Evolutionary conservation across 2,888 invertebrate genomes (phyloP), one percentile per base, ranked within the genome.

Genomic region (Erebia palarica): DNA sequence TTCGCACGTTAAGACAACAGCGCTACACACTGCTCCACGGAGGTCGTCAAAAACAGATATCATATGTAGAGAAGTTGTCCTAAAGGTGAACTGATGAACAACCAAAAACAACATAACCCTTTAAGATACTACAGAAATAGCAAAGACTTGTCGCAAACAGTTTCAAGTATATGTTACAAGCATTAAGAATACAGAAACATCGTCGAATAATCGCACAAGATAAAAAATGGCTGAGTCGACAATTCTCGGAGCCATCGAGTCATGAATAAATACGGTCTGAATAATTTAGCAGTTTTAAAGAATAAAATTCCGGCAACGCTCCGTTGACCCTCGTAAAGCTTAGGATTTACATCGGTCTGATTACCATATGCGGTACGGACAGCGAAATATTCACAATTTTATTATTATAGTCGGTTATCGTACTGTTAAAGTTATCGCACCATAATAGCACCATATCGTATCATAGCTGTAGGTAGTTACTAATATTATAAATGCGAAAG

Each of bases 211-310:
- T 65, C 53, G 65, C 44, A 14, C 36, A 14, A 21, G 47, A 65
- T 65, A 65, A 55, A 65, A 65, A 57, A 65, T 65, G 47, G 68
- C 70, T 72, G 69, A 70, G 70, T 75, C 55, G 59, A 71, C 73
- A 65, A 70, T 73, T 71, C 64, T 67, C 75, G 61, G 69, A 70
- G 60, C 70, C 69, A 68, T 73, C 69, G 60, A 74, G 63, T 9
- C 63, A 65, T 65, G 65, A 75, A 73, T 73, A 74, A 70, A 73
- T 71, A 69, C 68, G 69, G 68, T 68, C 60, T 65, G 75, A 69
- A 75, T 75, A 74, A 75, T 74, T 76, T 68, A 16, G 72, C 69
- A 60, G 69, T 77, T 74, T 76, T 75, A 76, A 75, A 75, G 68
- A 69, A 75, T 73, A 75, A 70, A 73, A 71, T 61, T 65, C 65